Base-by-base conservation (phyloP, 2,113 vertebrate genomes). In the Carassius gibelio region DNA sequence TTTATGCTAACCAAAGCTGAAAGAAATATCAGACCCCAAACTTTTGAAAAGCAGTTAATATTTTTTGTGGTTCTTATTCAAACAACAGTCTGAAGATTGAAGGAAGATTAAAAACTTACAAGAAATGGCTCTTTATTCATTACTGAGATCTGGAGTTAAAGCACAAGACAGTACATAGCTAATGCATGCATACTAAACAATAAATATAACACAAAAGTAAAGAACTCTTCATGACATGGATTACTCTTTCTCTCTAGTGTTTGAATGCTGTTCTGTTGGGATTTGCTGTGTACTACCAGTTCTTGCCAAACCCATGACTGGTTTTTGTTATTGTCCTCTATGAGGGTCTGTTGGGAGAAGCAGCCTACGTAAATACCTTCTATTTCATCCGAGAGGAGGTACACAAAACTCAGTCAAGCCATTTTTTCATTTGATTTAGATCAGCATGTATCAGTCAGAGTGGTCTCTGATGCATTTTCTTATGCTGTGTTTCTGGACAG, bases 271-370 rank as follows among this genome's bases (percentile, higher is more conserved):
- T 87, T 17, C 81, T 97, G 81, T 93, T 98, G n/a, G 79, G 93
- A 10, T 55, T 92, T 0, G 94, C 94, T 0, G 94, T 96, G 11
- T 82, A 80, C 3, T 94, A 91, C 88, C 89, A 80, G 87, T 96
- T 97, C 92, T 91, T 97, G 77, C 94, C 95, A 4, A 94, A 62
- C 17, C 92, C 93, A 85, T 95, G 93, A 90, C 7, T 94, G 0
- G 84, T 96, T 52, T 96, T 97, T 13, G 6, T 2, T 3, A 92
- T 97, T n/a, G 50, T 97, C 71, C 15, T 96, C 48, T 98, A 95
- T 30, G 97, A 98, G 90, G 97, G 97, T 17, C 90, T 97, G 13
- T 94, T 98, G 68, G 97, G 97, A 5, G 97, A 96, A n/a, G 94
- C 95, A 0, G 95, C 95, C 0, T 98, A 98, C 0, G 96, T 97